Evolutionary conservation across 2,888 invertebrate genomes (phyloP), one percentile per base, ranked within the genome.

Genomic region (Apeira syringaria): DNA sequence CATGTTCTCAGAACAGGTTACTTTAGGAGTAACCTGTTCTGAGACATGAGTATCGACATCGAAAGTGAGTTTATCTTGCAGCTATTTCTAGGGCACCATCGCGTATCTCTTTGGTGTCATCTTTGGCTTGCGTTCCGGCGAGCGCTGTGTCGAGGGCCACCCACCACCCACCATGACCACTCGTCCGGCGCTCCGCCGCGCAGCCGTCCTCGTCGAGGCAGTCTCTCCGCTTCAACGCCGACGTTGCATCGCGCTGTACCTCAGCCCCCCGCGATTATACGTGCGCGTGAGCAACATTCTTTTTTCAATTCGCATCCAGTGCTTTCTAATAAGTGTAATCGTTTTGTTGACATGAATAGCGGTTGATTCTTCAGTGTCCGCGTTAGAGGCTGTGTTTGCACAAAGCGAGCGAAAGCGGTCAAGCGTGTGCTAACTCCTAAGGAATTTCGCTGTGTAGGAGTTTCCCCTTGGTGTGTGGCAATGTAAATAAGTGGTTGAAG

Each of bases 401-500:
- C 65, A 67, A 70, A 61, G 62, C 66, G 62, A 77, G 84, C 80
- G 82, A 83, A 85, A 82, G 86, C 82, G 78, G 78, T 74, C 75
- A 71, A 70, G 68, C 74, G 69, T 74, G 72, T 67, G 74, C 68
- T 68, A 64, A 68, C 68, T 61, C 60, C 54, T 55, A 47, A 60
- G 71, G 80, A 75, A 80, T 80, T 78, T 68, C 69, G 74, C 71
- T 76, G 75, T 78, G 77, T 80, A 68, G 75, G 80, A 81, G 81
- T 76, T 81, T 79, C 78, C 70, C 74, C 73, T 68, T 78, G 76
- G 59, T 74, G 82, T 86, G 80, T 85, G 66, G 85, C 71, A 87
- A 88, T 86, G 82, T 73, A 80, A 83, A 83, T 79, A 84, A 86
- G 83, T 86, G 84, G 68, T 56, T 79, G 71, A 81, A 81, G 76